Base-by-base conservation (phyloP, 2,888 invertebrate genomes). In the Lasioglossum villosulum region DNA sequence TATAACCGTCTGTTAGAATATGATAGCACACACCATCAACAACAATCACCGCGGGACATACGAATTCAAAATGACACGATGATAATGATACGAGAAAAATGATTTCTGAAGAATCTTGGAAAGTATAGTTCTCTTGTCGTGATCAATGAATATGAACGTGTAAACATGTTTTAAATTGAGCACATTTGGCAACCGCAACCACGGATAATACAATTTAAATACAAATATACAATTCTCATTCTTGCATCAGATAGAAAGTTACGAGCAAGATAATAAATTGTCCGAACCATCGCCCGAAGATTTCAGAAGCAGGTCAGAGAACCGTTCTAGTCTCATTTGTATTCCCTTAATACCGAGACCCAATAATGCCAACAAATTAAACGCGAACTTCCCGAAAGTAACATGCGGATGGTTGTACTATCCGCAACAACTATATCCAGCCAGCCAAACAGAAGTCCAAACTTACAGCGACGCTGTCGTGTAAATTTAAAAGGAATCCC, bases 401-500 rank as follows among this genome's bases (percentile, higher is more conserved):
- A 70, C 68, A 37, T 70, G 72, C 56, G 14, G 27, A n/a, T 14
- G 14, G 71, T 16, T 8, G 70, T 27, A 39, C 34, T n/a, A 52
- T 27, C 30, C 37, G 74, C 39, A 30, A 39, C n/a, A 68, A 56
- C 83, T 30, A 77, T 73, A 83, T 48, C 68, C 42, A 27, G 39
- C 19, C 42, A 45, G 37, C 66, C 48, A 23, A 45, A 59, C 59
- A 37, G 37, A 66, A 30, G 56, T 34, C 59, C 56, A 45, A 76
- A 68, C 30, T 74, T 70, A n/a, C 73, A 34, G 56, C 73, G 52
- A 39, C 59, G 48, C 68, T n/a, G 83, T 70, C 83, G 73, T 73
- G 39, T n/a, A 77, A 70, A 74, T 83, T 84, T 84, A 84, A 84
- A 78, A 84, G 78, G 74, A 68, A 48, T 78, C 59, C 23, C 74